Evolutionary conservation across 2,113 vertebrate species (phyloP).

Genomic region (Brachyhypopomus occidentalis): DNA sequence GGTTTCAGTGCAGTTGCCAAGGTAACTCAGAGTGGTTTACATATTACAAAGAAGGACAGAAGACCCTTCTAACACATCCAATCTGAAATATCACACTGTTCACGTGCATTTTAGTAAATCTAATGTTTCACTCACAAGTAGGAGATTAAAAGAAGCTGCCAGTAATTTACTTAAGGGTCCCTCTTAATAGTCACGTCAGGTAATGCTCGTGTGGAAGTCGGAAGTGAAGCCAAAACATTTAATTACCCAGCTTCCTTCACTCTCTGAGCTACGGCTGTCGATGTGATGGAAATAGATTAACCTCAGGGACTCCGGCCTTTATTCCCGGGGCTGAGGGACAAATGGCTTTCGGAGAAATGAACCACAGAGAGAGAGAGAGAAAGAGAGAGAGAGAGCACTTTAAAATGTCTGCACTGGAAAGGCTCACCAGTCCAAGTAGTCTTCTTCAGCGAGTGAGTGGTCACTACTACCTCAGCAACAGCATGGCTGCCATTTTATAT

Average conservation of each 20-base stretch:
- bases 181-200: conserved; percentile 8
- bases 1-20: conserved; percentile 36
- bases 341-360: conserved; percentile 31
- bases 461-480: too few relatives aligned
- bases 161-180: conserved; percentile 13
- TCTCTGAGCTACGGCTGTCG: conserved; percentile 40
- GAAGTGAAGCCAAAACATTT: conserved; percentile 40
- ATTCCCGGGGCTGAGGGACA: conserved; percentile 17
- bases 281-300: conserved; percentile 46
- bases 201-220: conserved; percentile 15
- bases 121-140: neutral
- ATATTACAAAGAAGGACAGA: neutral
- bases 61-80: neutral
- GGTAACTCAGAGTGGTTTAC: conserved; percentile 13
- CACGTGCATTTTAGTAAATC: neutral
- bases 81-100: conserved; percentile 27
- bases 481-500: conserved; percentile 37
- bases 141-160: conserved; percentile 32
- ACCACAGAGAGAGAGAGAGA: neutral
- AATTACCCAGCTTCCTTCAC: conserved; percentile 39
- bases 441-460: neutral
- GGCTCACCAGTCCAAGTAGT: neutral
- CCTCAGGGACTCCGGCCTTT: conserved; percentile 27
- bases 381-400: neutral
- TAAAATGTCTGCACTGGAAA: neutral